Base-by-base conservation (phyloP, 2,888 invertebrate species). In the Cheilosia grossa region DNA sequence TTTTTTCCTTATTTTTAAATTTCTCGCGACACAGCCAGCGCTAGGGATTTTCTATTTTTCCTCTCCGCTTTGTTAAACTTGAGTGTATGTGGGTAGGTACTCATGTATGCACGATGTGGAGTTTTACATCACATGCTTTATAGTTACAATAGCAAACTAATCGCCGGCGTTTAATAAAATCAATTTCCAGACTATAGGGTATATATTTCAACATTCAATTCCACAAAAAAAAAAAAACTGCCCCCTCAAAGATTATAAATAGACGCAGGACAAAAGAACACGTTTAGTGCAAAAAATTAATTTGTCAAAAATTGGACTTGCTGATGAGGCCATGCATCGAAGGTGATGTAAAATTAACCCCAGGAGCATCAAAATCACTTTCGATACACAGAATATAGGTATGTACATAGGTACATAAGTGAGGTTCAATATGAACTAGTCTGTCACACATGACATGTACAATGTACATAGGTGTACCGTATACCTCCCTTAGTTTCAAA, bases 181-280 rank as follows among this genome's bases (percentile, higher is more conserved):
- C 37, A 37, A 37, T 37, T 4, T 13, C 37, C 37, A 37, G 40
- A 33, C 9, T n/a, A 49, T 15, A 37, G 19, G 15, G 49, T 44
- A 2, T 44, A 4, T 30, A 4, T 54, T 30, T 30, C 10, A 51
- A 27, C 6, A 47, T n/a, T 13, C 51, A 24, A 24, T 24, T 21
- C 4, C 2, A 17, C 17, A 19, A 13, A 49, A 49, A 19, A 21
- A 49, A 19, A 49, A 19, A 10, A 19, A 4, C 13, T 49, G 58
- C 64, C 73, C 67, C 73, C 78, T 69, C 82, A 44, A 54, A 82
- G 78, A 56, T 67, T 82, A 82, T 63, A 82, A 82, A 82, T 82
- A 82, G 82, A 77, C 27, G 17, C 33, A 53, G 27, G 42, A 59
- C 64, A 58, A 59, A 37, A 47, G 47, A 49, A 47, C 59, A 63